Conservation (phyloP, 1,140 invertebrate genomes). For the Cryptotermes secundus region DNA sequence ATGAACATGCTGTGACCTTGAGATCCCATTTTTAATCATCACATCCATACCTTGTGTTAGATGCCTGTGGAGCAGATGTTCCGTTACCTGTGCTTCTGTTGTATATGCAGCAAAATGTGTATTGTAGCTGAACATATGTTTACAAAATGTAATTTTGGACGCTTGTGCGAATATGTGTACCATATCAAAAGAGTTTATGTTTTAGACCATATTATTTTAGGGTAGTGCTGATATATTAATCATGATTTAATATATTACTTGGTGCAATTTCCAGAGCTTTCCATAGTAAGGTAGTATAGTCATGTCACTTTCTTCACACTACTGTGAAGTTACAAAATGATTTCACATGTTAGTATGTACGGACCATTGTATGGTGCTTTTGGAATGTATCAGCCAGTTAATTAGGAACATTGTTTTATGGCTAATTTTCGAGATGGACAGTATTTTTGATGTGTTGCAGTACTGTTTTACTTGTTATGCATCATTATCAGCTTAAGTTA, state of each 20-base stretch:
- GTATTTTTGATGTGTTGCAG: background rate
- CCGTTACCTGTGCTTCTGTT: background rate
- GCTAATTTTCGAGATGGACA: background rate
- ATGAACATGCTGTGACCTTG: background rate
- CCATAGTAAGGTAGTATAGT: background rate
- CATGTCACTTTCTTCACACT: background rate
- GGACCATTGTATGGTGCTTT: background rate
- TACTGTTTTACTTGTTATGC: background rate
- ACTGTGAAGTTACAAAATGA: no score
- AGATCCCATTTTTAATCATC: background rate
- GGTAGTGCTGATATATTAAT: background rate
- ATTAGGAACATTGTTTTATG: background rate
- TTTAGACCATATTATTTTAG: background rate
- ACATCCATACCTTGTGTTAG: background rate
- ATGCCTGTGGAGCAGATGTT: background rate
- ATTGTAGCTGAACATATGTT: background rate
- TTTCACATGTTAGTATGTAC: background rate
- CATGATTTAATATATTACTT: background rate
- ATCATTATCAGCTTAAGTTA: background rate
- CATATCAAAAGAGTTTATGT: background rate
- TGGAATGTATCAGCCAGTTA: background rate
- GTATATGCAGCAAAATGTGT: slow-evolving; percentile 7
- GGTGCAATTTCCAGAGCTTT: background rate
- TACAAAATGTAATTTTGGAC: background rate
- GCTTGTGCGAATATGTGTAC: background rate